A percentile compares a stretch with the other conserved stretches of the same genome.
Conservation (phyloP, 2,113 vertebrate genomes). For the Myxocyprinus asiaticus region DNA sequence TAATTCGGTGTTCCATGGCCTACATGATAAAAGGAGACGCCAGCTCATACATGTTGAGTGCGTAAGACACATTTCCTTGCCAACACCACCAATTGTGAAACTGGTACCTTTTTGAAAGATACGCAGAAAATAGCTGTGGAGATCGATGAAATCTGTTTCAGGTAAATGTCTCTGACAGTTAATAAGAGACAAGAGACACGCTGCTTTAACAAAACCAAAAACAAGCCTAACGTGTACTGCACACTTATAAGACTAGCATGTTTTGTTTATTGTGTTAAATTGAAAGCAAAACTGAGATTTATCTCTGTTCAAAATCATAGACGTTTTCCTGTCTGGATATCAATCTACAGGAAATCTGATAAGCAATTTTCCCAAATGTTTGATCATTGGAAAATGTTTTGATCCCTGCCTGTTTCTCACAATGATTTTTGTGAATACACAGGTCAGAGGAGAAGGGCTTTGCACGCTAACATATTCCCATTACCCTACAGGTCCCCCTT, state of each 20-base stretch:
- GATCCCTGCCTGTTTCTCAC: not conserved
- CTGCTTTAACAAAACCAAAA: not conserved
- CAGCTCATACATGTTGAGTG: too few relatives aligned
- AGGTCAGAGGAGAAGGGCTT: slow-evolving; percentile 10
- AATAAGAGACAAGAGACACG: not conserved
- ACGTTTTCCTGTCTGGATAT: too few relatives aligned
- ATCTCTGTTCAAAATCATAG: too few relatives aligned
- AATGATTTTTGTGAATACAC: not conserved
- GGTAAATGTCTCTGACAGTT: not conserved
- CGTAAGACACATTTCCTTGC: too few relatives aligned
- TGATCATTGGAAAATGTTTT: not conserved
- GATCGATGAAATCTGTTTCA: too few relatives aligned
- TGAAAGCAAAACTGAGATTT: not conserved
- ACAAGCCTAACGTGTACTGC: not conserved
- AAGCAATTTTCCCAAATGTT: not conserved
- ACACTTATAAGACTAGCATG: not conserved
- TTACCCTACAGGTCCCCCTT: not conserved
- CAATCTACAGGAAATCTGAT: not conserved
- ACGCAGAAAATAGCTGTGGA: not conserved
- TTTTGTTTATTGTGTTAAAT: not conserved
- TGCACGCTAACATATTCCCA: not conserved
- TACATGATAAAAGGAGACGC: too few relatives aligned
- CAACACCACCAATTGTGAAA: not conserved
- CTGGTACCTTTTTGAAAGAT: not conserved
- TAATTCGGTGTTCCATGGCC: too few relatives aligned